These are phyloP conservation scores for Tokudaia muenninki DNA, from an alignment of 2,797 vertebrate species.

Conservation along the genomic window DNA sequence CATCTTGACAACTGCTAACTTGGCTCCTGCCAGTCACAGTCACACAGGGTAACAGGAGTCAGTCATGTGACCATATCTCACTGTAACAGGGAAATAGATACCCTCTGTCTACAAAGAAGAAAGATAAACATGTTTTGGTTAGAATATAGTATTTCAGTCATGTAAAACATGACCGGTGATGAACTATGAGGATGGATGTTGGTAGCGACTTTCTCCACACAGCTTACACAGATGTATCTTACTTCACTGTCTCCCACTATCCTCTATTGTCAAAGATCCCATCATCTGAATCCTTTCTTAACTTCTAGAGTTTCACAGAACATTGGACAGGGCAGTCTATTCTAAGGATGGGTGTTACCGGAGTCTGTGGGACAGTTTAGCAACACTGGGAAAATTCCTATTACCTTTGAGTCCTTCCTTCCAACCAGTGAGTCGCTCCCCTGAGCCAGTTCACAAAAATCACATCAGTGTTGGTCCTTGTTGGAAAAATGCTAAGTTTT, in stretches of 20 bases:
- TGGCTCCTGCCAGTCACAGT: not conserved
- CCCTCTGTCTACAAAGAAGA: not conserved
- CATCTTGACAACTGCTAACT: not conserved
- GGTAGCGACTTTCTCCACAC: not conserved
- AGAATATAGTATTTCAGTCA: not conserved
- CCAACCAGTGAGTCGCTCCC: constrained; percentile 69
- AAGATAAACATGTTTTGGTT: not conserved
- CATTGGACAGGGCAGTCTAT: not conserved
- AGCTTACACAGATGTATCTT: not conserved
- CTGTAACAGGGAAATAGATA: not conserved
- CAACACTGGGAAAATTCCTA: not conserved
- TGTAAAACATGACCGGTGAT: not conserved
- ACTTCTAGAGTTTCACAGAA: not conserved
- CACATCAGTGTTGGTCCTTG: not conserved
- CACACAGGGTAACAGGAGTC: not conserved
- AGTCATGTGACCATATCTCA: not conserved
- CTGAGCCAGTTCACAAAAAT: constrained; percentile 40
- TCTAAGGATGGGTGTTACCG: not conserved
- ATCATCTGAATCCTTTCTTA: not conserved
- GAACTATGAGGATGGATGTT: not conserved
- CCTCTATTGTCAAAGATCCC: not conserved
- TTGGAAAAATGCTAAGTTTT: not conserved
- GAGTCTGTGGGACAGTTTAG: not conserved
- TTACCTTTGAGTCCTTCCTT: not conserved
- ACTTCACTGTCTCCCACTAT: not conserved